These are phyloP conservation scores for Nephrotoma flavescens DNA, from an alignment of 2,888 invertebrate species.

Conservation along the genomic window DNA sequence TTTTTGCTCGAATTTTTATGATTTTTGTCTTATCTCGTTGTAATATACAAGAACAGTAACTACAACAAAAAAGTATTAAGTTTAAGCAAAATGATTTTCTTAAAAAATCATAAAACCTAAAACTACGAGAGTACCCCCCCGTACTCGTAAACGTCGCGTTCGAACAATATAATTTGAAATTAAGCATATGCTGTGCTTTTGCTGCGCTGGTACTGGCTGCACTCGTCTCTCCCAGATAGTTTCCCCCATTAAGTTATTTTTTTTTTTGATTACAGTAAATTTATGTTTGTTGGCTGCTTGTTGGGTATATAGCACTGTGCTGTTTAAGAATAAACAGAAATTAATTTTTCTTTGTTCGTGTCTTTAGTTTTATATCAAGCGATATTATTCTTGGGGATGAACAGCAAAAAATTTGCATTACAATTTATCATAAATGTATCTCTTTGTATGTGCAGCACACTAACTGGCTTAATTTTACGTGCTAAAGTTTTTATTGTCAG, in stretches of 20 bases:
- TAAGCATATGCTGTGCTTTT: neutral
- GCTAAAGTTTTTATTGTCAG: neutral
- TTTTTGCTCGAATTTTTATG: neutral
- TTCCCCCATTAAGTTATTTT: neutral
- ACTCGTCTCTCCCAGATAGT: neutral
- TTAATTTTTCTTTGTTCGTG: neutral
- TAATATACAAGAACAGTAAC: too few relatives aligned
- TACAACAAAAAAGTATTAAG: neutral
- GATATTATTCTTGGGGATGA: neutral
- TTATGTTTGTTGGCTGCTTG: neutral
- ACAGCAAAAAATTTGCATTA: neutral
- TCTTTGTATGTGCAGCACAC: neutral
- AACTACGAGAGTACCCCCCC: neutral
- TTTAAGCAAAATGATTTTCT: neutral
- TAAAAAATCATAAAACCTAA: neutral
- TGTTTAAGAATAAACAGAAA: neutral
- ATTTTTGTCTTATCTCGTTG: neutral
- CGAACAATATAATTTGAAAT: neutral
- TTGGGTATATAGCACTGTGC: neutral
- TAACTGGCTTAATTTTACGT: neutral
- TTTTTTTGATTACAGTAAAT: neutral
- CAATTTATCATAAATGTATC: neutral
- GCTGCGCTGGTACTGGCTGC: neutral
- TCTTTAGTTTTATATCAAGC: neutral
- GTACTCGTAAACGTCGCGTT: neutral